Percentiles rank a stretch among this genome's conserved stretches.
Conservation (phyloP, 2,797 vertebrate genomes). For the Rhinella marina region DNA sequence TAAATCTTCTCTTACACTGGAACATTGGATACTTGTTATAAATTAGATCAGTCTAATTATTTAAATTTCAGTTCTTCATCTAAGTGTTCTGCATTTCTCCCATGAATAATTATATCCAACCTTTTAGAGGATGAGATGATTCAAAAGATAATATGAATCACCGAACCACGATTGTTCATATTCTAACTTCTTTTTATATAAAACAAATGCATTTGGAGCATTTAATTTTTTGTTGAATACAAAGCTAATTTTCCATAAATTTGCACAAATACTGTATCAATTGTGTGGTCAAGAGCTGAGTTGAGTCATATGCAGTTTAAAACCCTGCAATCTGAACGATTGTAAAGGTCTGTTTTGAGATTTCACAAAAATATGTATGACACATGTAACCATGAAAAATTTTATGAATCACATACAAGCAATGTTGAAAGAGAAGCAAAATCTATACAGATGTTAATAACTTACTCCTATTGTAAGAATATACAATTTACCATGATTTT, state of each 20-base stretch:
- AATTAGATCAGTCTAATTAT: background rate
- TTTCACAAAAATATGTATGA: background rate
- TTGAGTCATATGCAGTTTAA: background rate
- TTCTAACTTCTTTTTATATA: background rate
- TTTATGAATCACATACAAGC: background rate
- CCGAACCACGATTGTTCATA: background rate
- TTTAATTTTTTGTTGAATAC: background rate
- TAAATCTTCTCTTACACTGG: background rate
- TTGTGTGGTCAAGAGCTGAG: background rate
- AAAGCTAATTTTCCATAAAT: background rate
- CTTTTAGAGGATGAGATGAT: background rate
- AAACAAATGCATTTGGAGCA: background rate
- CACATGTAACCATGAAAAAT: background rate
- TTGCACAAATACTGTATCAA: background rate
- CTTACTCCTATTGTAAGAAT: too few relatives aligned
- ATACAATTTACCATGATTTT: too few relatives aligned
- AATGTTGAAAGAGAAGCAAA: background rate
- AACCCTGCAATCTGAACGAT: background rate
- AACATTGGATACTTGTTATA: background rate
- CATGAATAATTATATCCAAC: background rate
- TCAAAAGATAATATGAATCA: background rate
- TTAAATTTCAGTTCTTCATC: background rate
- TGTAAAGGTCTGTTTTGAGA: background rate
- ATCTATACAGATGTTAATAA: background rate
- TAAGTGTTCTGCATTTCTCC: background rate